A percentile compares a stretch with the other conserved stretches of the same genome.
Evolutionary conservation across 2,888 invertebrate genomes (phyloP).

Genomic region (Hypena proboscidalis): DNA sequence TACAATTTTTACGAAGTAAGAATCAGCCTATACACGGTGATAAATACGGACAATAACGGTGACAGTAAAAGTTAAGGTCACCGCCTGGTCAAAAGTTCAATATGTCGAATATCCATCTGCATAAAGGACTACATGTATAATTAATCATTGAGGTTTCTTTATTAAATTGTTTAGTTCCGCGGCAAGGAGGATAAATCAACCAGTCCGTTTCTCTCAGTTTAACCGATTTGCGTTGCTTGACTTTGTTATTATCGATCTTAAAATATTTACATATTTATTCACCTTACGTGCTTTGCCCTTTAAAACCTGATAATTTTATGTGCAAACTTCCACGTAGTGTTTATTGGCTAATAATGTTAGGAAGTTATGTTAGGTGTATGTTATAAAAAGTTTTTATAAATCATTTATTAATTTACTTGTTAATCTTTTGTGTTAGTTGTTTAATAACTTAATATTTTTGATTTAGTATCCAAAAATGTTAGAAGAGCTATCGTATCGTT

Average conservation of each 20-base stretch:
- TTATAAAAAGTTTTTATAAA: too few relatives aligned
- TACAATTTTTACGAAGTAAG: not conserved
- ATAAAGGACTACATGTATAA: constrained; percentile 41
- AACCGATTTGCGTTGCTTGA: constrained; percentile 12
- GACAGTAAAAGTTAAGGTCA: constrained; percentile 51
- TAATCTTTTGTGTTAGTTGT: too few relatives aligned
- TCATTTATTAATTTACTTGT: too few relatives aligned
- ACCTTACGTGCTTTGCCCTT: not conserved
- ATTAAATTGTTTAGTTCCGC: constrained; percentile 41
- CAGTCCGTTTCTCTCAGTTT: constrained; percentile 20
- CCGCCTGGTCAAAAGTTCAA: constrained; percentile 49
- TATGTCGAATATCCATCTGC: constrained; percentile 50
- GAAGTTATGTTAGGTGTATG: too few relatives aligned
- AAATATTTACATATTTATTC: not conserved
- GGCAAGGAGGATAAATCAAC: constrained; percentile 22
- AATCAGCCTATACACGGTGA: constrained; percentile 6
- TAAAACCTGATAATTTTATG: not conserved
- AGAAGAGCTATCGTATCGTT: too few relatives aligned
- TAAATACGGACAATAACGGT: constrained; percentile 39
- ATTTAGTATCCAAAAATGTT: too few relatives aligned
- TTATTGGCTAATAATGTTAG: too few relatives aligned
- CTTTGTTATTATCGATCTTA: constrained; percentile 10
- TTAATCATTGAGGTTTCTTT: constrained; percentile 44
- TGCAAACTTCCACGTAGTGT: constrained; percentile 19
- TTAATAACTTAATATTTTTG: too few relatives aligned